Percentiles rank a stretch among this genome's conserved stretches.
phyloP scores from a whole-genome alignment of 1,140 invertebrate species.

The Sycophaga agraensis region DNA sequence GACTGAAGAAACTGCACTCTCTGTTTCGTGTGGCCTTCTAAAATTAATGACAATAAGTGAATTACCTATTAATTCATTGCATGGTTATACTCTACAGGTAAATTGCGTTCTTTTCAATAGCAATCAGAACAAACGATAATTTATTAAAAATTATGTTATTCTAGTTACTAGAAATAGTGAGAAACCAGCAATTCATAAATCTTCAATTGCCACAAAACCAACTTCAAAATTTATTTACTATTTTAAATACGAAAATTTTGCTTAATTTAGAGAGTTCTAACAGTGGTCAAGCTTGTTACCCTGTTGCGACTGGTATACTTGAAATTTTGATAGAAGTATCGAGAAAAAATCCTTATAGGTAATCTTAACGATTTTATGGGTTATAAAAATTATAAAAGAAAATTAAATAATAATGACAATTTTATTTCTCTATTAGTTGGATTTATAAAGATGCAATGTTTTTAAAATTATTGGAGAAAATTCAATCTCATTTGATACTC shows the following conservation, averaged over 20 bases:
- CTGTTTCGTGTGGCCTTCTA: conserved; percentile 44
- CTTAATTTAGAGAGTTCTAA: conserved; percentile 33
- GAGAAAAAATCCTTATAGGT: conserved; percentile 22
- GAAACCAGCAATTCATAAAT: conserved; percentile 25
- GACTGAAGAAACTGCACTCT: conserved; percentile 41
- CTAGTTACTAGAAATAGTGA: conserved; percentile 40
- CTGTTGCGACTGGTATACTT: conserved; percentile 37
- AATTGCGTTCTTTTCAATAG: neutral
- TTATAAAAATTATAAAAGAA: neutral
- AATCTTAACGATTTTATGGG: neutral
- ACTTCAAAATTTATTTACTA: conserved; percentile 21
- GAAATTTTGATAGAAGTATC: conserved; percentile 36
- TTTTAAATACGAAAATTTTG: conserved; percentile 31
- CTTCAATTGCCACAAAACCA: conserved; percentile 10
- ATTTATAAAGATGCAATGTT: conserved; percentile 18
- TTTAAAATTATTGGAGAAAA: conserved; percentile 10
- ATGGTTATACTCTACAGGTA: conserved; percentile 55
- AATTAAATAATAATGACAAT: neutral
- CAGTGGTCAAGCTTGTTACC: conserved; percentile 33
- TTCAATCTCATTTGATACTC: conserved; percentile 32
- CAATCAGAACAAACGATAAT: too few species aligned
- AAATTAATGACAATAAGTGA: conserved; percentile 32
- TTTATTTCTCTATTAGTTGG: conserved; percentile 21
- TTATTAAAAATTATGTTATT: conserved; percentile 15
- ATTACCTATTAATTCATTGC: conserved; percentile 46